phyloP scores from a whole-genome alignment of 2,113 vertebrate genomes.

The Acanthisitta chloris region DNA sequence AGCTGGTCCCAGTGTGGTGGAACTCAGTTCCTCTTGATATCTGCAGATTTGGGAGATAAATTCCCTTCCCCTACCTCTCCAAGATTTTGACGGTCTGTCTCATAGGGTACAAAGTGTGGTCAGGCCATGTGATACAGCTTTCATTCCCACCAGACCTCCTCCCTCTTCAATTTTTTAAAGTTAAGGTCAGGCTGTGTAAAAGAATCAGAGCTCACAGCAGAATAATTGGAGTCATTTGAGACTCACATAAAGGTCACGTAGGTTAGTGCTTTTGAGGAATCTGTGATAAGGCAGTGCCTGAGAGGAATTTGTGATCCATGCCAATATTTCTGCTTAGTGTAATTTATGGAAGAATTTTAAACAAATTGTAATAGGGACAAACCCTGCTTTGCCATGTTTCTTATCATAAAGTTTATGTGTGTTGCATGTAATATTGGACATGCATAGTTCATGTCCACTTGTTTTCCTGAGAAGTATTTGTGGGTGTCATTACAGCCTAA shows the following conservation, averaged over 20 bases:
- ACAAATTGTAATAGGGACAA: constrained; percentile 9
- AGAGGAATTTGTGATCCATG: neutral
- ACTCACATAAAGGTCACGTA: constrained; percentile 12
- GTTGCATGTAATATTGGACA: neutral
- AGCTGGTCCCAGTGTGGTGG: neutral
- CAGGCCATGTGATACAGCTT: constrained; percentile 1
- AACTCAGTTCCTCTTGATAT: constrained; percentile 4
- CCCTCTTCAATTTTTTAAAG: constrained; percentile 54
- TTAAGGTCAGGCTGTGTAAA: constrained; percentile 33
- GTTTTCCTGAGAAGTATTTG: neutral
- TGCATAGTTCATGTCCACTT: neutral
- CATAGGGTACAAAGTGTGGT: neutral
- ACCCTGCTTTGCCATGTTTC: neutral
- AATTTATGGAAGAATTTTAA: constrained; percentile 18
- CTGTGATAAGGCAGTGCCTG: neutral
- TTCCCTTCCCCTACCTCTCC: neutral
- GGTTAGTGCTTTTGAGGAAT: constrained; percentile 33
- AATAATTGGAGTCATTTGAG: constrained; percentile 18
- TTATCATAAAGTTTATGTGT: neutral
- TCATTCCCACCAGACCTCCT: constrained; percentile 32
- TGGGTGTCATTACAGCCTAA: neutral
- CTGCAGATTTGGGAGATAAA: constrained; percentile 27
- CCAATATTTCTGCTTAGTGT: neutral
- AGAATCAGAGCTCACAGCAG: constrained; percentile 57
- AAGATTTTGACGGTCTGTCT: neutral